Evolutionary conservation across 2,113 vertebrate genomes (phyloP).

Genomic region (Aix galericulata): DNA sequence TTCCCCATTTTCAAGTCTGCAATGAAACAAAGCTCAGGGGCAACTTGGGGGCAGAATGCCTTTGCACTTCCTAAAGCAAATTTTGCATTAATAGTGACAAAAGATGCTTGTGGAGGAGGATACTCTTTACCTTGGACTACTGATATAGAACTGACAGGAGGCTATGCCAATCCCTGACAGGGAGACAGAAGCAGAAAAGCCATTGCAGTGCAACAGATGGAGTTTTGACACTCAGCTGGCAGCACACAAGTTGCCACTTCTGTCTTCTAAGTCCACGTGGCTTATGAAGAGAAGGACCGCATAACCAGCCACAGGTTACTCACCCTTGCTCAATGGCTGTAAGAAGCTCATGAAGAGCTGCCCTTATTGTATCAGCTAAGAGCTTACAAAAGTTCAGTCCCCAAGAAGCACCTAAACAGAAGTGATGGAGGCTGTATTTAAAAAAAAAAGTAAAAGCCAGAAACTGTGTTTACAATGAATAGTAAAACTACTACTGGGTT

Average conservation of each 20-base stretch:
- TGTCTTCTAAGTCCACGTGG: neutral
- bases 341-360: neutral
- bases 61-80: neutral
- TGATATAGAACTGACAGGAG: neutral
- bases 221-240: neutral
- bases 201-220: neutral
- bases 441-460: neutral
- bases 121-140: neutral
- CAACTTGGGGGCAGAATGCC: neutral
- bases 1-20: neutral
- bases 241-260: rapidly evolving
- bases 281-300: neutral
- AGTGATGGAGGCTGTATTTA: neutral
- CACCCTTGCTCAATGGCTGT: neutral
- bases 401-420: neutral
- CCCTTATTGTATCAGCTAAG: neutral
- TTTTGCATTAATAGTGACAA: neutral
- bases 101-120: neutral
- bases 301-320: neutral
- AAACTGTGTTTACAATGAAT: neutral
- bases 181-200: neutral
- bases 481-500: neutral
- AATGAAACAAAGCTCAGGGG: neutral
- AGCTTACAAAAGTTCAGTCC: neutral
- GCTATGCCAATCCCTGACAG: neutral